phyloP scores from a whole-genome alignment of 92 coral and sea anemone genomes.

The Siderastrea siderea region DNA sequence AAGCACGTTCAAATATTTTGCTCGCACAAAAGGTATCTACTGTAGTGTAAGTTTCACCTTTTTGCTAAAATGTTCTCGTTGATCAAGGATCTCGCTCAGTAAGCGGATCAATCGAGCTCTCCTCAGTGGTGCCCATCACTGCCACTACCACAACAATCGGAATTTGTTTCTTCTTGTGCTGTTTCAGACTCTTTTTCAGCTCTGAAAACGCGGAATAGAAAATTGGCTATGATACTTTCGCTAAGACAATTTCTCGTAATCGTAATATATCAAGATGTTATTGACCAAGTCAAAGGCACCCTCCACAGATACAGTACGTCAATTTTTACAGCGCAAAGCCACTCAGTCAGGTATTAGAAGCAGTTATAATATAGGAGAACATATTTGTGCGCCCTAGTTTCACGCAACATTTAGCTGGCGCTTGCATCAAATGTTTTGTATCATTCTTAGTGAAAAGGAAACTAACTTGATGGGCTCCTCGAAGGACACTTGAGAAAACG shows the following conservation, averaged over 20 bases:
- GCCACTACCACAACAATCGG: constrained; percentile 83
- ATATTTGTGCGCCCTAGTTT: too few species aligned
- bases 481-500: too few species aligned
- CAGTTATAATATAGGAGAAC: too few species aligned
- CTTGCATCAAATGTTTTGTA: too few species aligned
- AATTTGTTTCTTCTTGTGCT: constrained; percentile 52
- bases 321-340: too few species aligned
- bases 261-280: not conserved
- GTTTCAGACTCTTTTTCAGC: constrained; percentile 45
- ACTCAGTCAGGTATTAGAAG: too few species aligned
- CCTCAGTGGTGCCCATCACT: constrained; percentile 95
- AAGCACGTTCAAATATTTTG: not conserved
- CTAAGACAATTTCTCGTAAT: too few species aligned
- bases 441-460: too few species aligned
- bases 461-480: too few species aligned
- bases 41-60: constrained; percentile 56
- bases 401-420: too few species aligned
- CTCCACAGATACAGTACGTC: too few species aligned
- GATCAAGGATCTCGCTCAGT: constrained; percentile 72
- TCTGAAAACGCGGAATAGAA: constrained; percentile 24
- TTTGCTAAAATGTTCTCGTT: constrained; percentile 68
- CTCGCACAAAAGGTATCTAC: not conserved
- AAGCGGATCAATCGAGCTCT: constrained; percentile 92
- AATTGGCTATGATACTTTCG: too few species aligned
- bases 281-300: not conserved